Evolutionary conservation across 2,888 invertebrate genomes (phyloP).

Genomic region (Schrankia costaestrigalis): DNA sequence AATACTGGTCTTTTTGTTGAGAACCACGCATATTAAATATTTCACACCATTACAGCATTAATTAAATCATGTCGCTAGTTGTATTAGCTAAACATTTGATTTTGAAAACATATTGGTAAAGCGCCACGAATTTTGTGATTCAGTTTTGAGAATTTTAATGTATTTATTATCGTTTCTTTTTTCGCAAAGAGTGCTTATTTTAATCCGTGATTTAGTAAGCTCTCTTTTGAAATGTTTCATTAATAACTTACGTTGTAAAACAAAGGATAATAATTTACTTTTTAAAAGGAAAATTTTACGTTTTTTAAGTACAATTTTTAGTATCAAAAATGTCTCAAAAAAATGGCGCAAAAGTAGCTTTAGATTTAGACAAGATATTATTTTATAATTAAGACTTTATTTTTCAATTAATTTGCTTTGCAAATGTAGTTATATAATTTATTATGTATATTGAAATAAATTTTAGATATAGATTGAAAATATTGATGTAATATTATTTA

Average conservation of each 20-base stretch:
- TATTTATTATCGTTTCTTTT: no score
- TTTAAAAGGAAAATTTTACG: no score
- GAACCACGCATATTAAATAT: constrained; percentile 96
- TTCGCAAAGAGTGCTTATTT: no score
- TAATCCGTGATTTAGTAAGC: no score
- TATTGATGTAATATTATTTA: constrained; percentile 24
- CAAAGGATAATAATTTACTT: no score
- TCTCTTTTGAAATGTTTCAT: no score
- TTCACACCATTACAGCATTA: constrained; percentile 20
- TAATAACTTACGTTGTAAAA: no score
- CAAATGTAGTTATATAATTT: no score
- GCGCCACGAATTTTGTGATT: no score
- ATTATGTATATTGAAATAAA: constrained; percentile 17
- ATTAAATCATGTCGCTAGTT: constrained; percentile 20
- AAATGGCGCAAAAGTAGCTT: constrained; percentile 15
- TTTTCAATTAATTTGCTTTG: constrained; percentile 19
- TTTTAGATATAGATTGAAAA: constrained; percentile 23
- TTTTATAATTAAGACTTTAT: constrained; percentile 13
- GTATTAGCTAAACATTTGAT: constrained; percentile 14
- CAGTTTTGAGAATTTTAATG: no score
- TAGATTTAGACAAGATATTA: constrained; percentile 17
- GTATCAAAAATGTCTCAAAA: no score
- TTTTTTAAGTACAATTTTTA: no score
- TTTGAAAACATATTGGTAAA: constrained; percentile 10
- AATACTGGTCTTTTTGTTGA: constrained; percentile 95